Conservation (phyloP, 2,888 invertebrate genomes). For the Anarsia innoxiella region DNA sequence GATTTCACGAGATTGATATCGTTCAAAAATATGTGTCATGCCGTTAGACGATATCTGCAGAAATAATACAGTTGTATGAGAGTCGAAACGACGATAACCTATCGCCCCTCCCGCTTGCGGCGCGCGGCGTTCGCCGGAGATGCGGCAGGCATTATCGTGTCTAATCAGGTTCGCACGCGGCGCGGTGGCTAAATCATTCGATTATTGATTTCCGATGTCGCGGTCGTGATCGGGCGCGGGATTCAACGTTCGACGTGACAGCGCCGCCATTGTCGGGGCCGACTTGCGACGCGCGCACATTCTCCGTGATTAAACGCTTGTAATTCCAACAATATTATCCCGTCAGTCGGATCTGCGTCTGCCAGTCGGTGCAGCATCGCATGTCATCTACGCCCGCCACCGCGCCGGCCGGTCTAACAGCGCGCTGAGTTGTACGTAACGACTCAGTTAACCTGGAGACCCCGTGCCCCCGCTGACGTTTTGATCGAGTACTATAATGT, state of each 20-base stretch:
- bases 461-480: conserved; percentile 25
- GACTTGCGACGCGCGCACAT: conserved; percentile 48
- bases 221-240: conserved; percentile 71
- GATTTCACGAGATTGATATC: conserved; percentile 57
- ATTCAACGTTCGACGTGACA: conserved; percentile 64
- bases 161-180: conserved; percentile 75
- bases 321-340: conserved; percentile 70
- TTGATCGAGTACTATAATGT: conserved; percentile 10
- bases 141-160: conserved; percentile 65
- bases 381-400: conserved; percentile 37
- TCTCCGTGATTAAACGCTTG: conserved; percentile 69
- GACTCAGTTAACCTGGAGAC: conserved; percentile 33
- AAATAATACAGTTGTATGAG: conserved; percentile 58
- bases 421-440: conserved; percentile 31
- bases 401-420: conserved; percentile 25
- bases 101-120: conserved; percentile 51
- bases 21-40: conserved; percentile 58
- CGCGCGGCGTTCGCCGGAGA: conserved; percentile 44
- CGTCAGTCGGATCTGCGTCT: conserved; percentile 63
- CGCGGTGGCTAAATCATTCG: conserved; percentile 74
- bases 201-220: conserved; percentile 75
- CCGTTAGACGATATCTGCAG: conserved; percentile 48
- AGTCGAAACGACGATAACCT: conserved; percentile 59
- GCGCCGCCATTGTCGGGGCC: conserved; percentile 61
- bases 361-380: conserved; percentile 27